Evolutionary conservation across 1,140 invertebrate species (phyloP), one percentile per base, ranked within the genome.

Genomic region (Lordiphosa collinella): DNA sequence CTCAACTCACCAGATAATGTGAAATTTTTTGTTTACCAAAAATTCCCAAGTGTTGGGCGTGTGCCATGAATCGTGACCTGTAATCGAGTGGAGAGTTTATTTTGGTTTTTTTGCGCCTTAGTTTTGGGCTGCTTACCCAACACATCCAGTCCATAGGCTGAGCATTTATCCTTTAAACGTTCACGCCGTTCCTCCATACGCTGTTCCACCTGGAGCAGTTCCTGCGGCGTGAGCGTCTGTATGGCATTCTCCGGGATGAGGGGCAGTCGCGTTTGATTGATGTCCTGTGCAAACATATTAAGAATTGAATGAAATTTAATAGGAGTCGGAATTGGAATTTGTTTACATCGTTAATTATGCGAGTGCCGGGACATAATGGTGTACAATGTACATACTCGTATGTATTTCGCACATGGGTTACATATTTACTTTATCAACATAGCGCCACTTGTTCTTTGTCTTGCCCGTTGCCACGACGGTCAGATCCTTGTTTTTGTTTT

Each of bases 1-100:
- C n/a, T 16, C 14, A 54, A 66, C 76, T 56, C 49, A 82, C 76
- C 95, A 96, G 75, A 95, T 93, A 41, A 96, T 90, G 75, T 94
- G 94, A 86, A 95, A 93, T 74, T 95, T 92, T 68, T 91, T 91
- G 88, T 95, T 95, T 65, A 95, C 93, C 65, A 96, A 91, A 80
- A 95, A 96, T 82, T 96, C 95, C 95, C 95, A 96, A 2, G 95
- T 93, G 67, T 95, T 95, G 4, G 93, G 93, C 62, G 90, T 91
- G 66, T 93, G 93, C 60, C 93, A 90, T 2, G 92, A 91, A 74
- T 94, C 93, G 69, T 93, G 93, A 31, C 92, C 92, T 62, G 75
- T 56, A 55, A 89, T 43, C 53, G 67, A 59, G 47, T 31, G 34
- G 29, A 13, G 18, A 40, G 22, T 46, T 59, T 34, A 2, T 10